Percentiles rank a stretch among this genome's conserved stretches.
phyloP scores from a whole-genome alignment of 2,888 invertebrate species.

The Sympetrum striolatum region DNA sequence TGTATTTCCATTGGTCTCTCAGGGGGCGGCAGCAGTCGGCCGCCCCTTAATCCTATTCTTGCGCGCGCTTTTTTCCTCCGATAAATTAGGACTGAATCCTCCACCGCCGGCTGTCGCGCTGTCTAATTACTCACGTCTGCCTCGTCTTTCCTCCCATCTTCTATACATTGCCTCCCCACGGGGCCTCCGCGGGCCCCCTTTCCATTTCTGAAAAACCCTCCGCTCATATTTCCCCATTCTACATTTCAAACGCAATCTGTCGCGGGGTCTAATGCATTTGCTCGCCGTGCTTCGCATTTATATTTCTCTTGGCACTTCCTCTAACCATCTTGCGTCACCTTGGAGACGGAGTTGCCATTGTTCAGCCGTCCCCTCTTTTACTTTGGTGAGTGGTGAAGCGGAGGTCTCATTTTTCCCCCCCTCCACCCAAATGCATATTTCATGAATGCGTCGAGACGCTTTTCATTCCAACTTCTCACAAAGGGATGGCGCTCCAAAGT shows the following conservation, averaged over 20 bases:
- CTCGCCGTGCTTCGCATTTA: constrained; percentile 28
- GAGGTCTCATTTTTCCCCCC: not conserved
- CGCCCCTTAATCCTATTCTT: constrained; percentile 33
- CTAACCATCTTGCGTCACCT: constrained; percentile 27
- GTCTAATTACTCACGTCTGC: constrained; percentile 41
- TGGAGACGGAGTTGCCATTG: constrained; percentile 31
- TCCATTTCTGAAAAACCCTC: not conserved
- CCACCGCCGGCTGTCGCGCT: constrained; percentile 34
- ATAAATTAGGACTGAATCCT: constrained; percentile 39
- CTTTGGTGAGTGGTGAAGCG: constrained; percentile 11
- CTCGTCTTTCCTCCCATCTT: constrained; percentile 3
- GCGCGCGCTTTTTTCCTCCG: constrained; percentile 21
- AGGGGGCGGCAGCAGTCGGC: not conserved
- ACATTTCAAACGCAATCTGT: constrained; percentile 39
- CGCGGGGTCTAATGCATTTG: constrained; percentile 29
- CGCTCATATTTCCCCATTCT: not conserved
- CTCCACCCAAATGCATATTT: constrained; percentile 38
- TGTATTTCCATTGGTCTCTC: not conserved
- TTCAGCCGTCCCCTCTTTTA: constrained; percentile 12
- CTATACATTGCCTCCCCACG: not conserved
- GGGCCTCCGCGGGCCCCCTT: too few species aligned
- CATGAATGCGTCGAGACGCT: constrained; percentile 40
- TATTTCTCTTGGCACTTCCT: constrained; percentile 33
- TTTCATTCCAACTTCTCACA: constrained; percentile 44
- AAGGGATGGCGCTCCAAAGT: constrained; percentile 42